Conservation (phyloP, 2,797 vertebrate genomes). For the Siniperca undulata region DNA sequence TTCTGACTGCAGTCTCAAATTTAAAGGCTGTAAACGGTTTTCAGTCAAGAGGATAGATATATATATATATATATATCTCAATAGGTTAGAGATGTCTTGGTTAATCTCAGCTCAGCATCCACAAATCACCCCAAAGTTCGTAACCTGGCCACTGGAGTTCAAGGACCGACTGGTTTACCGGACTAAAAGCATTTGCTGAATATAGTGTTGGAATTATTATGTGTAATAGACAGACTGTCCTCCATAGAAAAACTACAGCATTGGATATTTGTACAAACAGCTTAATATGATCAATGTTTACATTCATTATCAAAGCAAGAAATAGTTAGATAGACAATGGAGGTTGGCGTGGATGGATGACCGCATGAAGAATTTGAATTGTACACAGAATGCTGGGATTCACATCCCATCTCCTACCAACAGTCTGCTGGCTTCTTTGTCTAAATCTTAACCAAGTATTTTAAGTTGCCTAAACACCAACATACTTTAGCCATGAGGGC, state of each 20-base stretch:
- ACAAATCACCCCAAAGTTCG: neutral
- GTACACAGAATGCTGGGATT: neutral
- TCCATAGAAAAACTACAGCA: neutral
- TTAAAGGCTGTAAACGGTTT: neutral
- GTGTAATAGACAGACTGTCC: neutral
- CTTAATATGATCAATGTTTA: neutral
- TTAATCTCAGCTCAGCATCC: neutral
- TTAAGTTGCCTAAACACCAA: neutral
- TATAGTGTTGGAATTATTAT: conserved; percentile 13
- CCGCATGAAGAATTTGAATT: neutral
- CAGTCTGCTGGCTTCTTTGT: neutral
- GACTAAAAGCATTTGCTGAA: conserved; percentile 13
- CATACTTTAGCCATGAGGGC: neutral
- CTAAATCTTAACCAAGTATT: conserved; percentile 5
- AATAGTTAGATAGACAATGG: neutral
- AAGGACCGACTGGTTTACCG: conserved; percentile 1
- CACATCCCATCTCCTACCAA: neutral
- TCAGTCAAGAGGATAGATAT: neutral
- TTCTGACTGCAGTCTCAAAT: conserved; percentile 1
- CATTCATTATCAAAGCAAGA: neutral
- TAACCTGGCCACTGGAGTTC: neutral
- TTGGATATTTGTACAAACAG: neutral
- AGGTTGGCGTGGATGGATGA: neutral
- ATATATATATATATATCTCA: no score
- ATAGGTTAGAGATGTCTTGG: neutral